phyloP scores from a whole-genome alignment of 2,888 invertebrate species.

The Lamellibrachia columna region DNA sequence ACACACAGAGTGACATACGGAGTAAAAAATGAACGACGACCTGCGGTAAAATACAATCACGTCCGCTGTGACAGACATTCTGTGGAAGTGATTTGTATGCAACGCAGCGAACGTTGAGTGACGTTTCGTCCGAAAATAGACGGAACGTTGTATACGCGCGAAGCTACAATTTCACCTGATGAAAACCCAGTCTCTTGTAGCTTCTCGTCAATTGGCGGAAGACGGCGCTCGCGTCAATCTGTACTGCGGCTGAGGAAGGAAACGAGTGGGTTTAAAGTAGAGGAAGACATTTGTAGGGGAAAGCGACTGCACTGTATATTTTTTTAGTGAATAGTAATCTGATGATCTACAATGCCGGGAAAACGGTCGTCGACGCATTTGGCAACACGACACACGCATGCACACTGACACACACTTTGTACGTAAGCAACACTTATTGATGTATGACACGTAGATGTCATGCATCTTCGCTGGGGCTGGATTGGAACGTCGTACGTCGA shows the following conservation, averaged over 20 bases:
- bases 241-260: background rate
- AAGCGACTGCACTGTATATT: background rate
- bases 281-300: background rate
- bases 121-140: background rate
- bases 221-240: background rate
- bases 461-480: background rate
- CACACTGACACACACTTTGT: background rate
- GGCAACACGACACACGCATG: background rate
- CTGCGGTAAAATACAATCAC: background rate
- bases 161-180: background rate
- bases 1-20: background rate
- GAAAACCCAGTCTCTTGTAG: conserved; percentile 16
- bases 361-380: background rate
- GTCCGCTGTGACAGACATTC: background rate
- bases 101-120: background rate
- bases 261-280: background rate
- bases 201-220: background rate
- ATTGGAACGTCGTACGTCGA: background rate
- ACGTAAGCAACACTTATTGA: conserved; percentile 5
- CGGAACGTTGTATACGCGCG: background rate
- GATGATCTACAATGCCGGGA: background rate
- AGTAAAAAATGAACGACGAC: background rate
- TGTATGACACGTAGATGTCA: background rate
- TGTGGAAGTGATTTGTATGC: background rate
- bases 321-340: background rate